A percentile compares a stretch with the other conserved stretches of the same genome.
Conservation (phyloP, 2,113 vertebrate species). For the Petromus typicus region DNA sequence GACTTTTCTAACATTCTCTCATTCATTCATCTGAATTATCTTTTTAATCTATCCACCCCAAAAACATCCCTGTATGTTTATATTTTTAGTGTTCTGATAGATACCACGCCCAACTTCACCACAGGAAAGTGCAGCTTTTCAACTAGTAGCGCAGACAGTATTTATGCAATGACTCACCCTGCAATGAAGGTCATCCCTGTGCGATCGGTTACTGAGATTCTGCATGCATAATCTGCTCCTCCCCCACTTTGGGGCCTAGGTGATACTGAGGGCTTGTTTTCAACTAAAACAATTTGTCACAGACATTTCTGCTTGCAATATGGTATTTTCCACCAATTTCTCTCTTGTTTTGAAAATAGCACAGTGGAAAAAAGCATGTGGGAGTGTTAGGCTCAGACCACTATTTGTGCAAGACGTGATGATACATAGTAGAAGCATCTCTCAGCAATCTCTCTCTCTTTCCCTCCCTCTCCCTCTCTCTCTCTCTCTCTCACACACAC, state of each 20-base stretch:
- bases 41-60: neutral
- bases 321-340: conserved; percentile 22
- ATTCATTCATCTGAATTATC: neutral
- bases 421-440: neutral
- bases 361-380: neutral
- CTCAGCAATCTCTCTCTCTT: neutral
- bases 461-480: too few species aligned
- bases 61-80: neutral
- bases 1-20: neutral
- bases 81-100: neutral
- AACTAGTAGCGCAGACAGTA: neutral
- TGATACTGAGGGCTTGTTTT: conserved; percentile 26
- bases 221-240: neutral
- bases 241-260: neutral
- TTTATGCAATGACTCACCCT: conserved; percentile 55
- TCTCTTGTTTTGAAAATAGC: conserved; percentile 59
- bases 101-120: neutral
- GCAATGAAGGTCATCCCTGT: conserved; percentile 58
- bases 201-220: conserved; percentile 44
- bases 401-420: neutral
- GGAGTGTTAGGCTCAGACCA: neutral
- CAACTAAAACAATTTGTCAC: conserved; percentile 71
- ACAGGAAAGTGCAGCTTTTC: neutral
- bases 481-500: neutral
- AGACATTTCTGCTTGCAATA: conserved; percentile 51